A percentile compares a stretch with the other conserved stretches of the same genome.
Evolutionary conservation across 1,140 invertebrate genomes (phyloP).

Genomic region (Cotesia vestalis): DNA sequence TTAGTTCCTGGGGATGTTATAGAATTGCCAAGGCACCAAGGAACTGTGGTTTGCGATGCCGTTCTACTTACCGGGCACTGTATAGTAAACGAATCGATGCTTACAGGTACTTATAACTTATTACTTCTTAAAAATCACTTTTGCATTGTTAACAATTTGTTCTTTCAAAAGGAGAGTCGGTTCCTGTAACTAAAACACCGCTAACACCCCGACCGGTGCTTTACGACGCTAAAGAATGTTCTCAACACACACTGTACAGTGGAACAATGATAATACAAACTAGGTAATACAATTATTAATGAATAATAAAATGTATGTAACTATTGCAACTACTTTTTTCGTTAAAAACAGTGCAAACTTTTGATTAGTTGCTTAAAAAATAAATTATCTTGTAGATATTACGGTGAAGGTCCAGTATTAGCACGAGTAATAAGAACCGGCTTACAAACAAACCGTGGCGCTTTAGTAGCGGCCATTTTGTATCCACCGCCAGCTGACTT

Average conservation of each 20-base stretch:
- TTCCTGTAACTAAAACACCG: slow-evolving; percentile 62
- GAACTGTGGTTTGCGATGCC: slow-evolving; percentile 89
- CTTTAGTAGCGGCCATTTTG: slow-evolving; percentile 90
- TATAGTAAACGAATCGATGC: slow-evolving; percentile 96
- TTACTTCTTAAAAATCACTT: not conserved
- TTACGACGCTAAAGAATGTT: slow-evolving; percentile 58
- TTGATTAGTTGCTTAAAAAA: not conserved
- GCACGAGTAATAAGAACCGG: slow-evolving; percentile 81
- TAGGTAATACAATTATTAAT: slow-evolving; percentile 46
- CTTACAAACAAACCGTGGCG: slow-evolving; percentile 89
- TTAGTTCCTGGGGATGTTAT: slow-evolving; percentile 95
- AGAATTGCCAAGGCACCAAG: slow-evolving; percentile 84
- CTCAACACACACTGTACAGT: slow-evolving; percentile 61
- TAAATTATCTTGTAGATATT: slow-evolving; percentile 73
- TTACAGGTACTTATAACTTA: slow-evolving; percentile 76
- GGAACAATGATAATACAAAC: slow-evolving; percentile 64
- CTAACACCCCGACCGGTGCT: slow-evolving; percentile 52
- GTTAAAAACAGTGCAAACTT: no score
- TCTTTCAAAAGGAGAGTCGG: slow-evolving; percentile 54
- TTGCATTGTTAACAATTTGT: not conserved
- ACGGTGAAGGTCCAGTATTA: slow-evolving; percentile 73
- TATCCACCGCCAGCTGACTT: slow-evolving; percentile 95
- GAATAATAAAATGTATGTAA: no score
- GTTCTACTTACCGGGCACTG: slow-evolving; percentile 87
- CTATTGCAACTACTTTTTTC: no score